phyloP scores from a whole-genome alignment of 2,113 vertebrate genomes.

The Euleptes europaea region DNA sequence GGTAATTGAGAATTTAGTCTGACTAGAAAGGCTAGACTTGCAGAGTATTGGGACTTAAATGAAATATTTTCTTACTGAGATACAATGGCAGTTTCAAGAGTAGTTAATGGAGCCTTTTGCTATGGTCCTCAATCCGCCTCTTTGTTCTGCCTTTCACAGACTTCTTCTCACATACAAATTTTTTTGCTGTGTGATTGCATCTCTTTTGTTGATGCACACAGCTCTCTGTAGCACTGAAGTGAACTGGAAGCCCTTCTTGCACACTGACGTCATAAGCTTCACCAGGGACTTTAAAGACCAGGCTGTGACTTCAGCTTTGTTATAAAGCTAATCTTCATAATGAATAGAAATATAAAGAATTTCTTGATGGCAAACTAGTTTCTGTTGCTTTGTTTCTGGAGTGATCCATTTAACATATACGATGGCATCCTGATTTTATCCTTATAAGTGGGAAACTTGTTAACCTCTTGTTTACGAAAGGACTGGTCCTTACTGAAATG shows the following conservation, averaged over 20 bases:
- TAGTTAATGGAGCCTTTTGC: neutral
- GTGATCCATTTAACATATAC: neutral
- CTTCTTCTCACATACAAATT: neutral
- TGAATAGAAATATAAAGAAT: neutral
- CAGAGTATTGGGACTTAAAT: neutral
- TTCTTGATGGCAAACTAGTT: neutral
- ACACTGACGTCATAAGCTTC: neutral
- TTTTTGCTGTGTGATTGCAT: neutral
- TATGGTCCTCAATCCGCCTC: neutral
- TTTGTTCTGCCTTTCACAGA: neutral
- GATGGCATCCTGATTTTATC: no score
- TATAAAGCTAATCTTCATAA: neutral
- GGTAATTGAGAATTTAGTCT: neutral
- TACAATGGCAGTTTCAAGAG: neutral
- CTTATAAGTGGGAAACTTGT: neutral
- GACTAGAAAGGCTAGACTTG: neutral
- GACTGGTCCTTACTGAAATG: no score
- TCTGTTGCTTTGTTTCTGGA: neutral
- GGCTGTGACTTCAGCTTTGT: neutral
- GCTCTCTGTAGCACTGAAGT: neutral
- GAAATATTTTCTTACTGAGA: neutral
- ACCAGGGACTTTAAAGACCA: neutral
- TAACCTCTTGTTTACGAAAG: no score
- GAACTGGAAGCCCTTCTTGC: neutral
- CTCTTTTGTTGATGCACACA: neutral